These are phyloP conservation scores for Notodonta ziczac DNA, from an alignment of 2,888 invertebrate species.

Conservation along the genomic window DNA sequence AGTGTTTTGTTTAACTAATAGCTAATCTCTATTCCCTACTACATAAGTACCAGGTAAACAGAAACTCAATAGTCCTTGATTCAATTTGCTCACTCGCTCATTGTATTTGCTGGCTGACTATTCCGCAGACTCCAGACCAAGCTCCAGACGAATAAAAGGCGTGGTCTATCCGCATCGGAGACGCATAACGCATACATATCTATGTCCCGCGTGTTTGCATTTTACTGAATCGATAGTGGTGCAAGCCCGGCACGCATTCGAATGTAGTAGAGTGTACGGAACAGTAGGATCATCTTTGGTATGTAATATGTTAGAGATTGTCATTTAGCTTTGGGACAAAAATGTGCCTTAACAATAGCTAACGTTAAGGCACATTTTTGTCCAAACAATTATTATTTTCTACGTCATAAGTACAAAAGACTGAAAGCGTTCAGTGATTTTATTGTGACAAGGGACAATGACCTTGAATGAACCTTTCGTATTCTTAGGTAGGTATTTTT, in stretches of 20 bases:
- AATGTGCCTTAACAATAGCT: too few relatives aligned
- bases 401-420: too few relatives aligned
- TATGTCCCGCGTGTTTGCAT: slow-evolving; percentile 37
- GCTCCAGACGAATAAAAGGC: slow-evolving; percentile 3
- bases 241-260: slow-evolving; percentile 37
- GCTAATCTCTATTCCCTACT: not conserved
- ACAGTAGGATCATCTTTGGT: slow-evolving; percentile 14
- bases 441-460: too few relatives aligned
- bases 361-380: too few relatives aligned
- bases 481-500: too few relatives aligned
- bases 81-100: slow-evolving; percentile 20
- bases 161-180: slow-evolving; percentile 9
- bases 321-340: too few relatives aligned
- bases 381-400: too few relatives aligned
- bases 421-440: too few relatives aligned
- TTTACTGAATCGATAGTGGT: slow-evolving; percentile 48
- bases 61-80: slow-evolving; percentile 30
- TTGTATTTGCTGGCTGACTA: slow-evolving; percentile 11
- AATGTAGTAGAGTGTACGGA: slow-evolving; percentile 8
- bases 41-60: slow-evolving; percentile 11
- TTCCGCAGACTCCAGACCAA: not conserved
- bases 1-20: too few relatives aligned
- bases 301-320: too few relatives aligned
- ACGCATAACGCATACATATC: slow-evolving; percentile 17
- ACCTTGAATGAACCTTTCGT: too few relatives aligned